Evolutionary conservation across 2,888 invertebrate species (phyloP).

Genomic region (Leucoma salicis): DNA sequence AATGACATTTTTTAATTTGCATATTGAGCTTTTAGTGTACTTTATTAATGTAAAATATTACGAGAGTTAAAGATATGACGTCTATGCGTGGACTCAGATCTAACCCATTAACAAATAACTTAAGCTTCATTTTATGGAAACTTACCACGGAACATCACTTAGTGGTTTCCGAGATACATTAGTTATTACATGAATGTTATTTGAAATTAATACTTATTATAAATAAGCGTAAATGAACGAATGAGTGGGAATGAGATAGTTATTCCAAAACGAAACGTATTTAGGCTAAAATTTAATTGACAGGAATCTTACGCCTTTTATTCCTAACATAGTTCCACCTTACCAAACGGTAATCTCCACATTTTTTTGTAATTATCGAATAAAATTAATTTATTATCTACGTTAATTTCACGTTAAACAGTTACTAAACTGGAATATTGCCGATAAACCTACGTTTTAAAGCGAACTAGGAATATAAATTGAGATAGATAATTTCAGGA

Average conservation of each 20-base stretch:
- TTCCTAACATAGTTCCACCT: conserved; percentile 77
- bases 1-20: conserved; percentile 50
- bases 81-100: conserved; percentile 45
- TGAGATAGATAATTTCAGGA: conserved; percentile 80
- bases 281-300: conserved; percentile 53
- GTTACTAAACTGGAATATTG: conserved; percentile 77
- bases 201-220: conserved; percentile 33
- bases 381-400: conserved; percentile 55
- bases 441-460: conserved; percentile 78
- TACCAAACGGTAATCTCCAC: conserved; percentile 66
- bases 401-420: conserved; percentile 65
- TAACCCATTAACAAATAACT: conserved; percentile 56
- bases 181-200: conserved; percentile 37
- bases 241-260: conserved; percentile 28
- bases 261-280: conserved; percentile 55
- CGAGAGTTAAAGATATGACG: conserved; percentile 45
- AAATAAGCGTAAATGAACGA: conserved; percentile 22
- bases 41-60: conserved; percentile 49
- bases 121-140: conserved; percentile 54
- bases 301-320: conserved; percentile 51
- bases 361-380: conserved; percentile 50
- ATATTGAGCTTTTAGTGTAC: conserved; percentile 42
- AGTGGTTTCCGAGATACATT: conserved; percentile 37
- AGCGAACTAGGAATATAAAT: conserved; percentile 80
- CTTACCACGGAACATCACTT: conserved; percentile 40